A percentile compares a stretch with the other conserved stretches of the same genome.
These are phyloP conservation scores for Hydractinia echinata DNA, from an alignment of 30 jellyfish, hydroid and myxozoan species.

Conservation along the genomic window DNA sequence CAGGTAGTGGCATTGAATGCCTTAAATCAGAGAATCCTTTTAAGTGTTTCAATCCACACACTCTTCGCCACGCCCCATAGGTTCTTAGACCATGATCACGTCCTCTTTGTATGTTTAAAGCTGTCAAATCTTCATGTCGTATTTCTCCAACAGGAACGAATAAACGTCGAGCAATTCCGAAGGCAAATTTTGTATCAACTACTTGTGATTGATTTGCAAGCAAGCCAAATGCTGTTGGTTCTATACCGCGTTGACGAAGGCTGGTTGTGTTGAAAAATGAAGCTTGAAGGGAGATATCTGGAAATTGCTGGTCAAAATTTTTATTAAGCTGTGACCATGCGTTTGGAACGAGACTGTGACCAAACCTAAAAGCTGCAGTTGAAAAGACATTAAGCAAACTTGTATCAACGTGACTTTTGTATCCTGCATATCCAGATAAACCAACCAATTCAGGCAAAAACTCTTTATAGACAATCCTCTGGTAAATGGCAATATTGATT, in stretches of 20 bases:
- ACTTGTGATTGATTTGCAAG: slow-evolving; percentile 5
- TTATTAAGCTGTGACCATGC: slow-evolving; percentile 19
- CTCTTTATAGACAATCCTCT: slow-evolving; percentile 24
- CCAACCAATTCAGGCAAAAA: slow-evolving; percentile 14
- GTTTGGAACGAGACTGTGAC: slow-evolving; percentile 26
- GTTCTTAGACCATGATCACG: slow-evolving; percentile 20
- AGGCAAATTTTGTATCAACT: slow-evolving; percentile 19
- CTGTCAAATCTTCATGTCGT: slow-evolving; percentile 10
- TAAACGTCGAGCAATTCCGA: slow-evolving; percentile 18
- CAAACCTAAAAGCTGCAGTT: not conserved
- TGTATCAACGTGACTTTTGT: slow-evolving; percentile 21
- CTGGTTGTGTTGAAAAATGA: not conserved
- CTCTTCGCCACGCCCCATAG: not conserved
- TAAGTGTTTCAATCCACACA: not conserved
- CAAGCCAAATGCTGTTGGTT: no score
- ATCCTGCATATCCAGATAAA: slow-evolving; percentile 13
- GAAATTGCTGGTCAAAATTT: not conserved
- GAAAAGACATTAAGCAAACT: slow-evolving; percentile 22
- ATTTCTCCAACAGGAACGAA: not conserved
- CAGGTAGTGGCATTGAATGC: not conserved
- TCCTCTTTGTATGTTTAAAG: not conserved
- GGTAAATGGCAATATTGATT: slow-evolving; percentile 34
- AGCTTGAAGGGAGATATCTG: slow-evolving; percentile 3
- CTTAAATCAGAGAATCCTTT: not conserved
- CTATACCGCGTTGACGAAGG: no score